phyloP scores from a whole-genome alignment of 2,797 vertebrate species.

The Taeniopygia guttata region DNA sequence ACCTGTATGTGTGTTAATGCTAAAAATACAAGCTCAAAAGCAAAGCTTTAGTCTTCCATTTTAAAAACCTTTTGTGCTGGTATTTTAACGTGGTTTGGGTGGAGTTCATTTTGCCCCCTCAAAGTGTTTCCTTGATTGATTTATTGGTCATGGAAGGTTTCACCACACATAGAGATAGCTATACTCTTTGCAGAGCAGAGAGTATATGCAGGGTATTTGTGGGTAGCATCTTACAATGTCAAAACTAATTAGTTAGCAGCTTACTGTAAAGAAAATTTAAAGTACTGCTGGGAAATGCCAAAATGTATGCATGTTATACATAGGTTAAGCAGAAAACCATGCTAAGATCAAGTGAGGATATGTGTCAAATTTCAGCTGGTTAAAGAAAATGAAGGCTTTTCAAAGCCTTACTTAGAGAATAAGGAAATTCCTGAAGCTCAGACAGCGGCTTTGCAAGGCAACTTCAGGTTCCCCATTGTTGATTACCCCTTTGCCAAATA shows the following conservation, averaged over 20 bases:
- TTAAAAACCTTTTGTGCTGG: not conserved
- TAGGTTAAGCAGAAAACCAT: constrained; percentile 1
- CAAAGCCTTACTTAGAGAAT: not conserved
- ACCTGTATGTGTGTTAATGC: not conserved
- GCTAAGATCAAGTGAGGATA: not conserved
- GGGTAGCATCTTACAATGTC: not conserved
- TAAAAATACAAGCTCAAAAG: not conserved
- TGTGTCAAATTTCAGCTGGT: not conserved
- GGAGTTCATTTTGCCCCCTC: not conserved
- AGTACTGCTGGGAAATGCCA: not conserved
- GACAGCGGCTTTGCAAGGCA: not conserved
- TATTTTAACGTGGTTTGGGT: not conserved
- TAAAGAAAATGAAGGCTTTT: constrained; percentile 3
- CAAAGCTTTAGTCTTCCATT: not conserved
- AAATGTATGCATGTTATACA: not conserved
- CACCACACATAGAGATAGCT: not conserved
- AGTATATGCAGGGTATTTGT: not conserved
- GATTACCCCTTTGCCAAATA: constrained; percentile 39
- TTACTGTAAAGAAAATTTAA: not conserved
- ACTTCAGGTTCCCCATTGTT: not conserved
- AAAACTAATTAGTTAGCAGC: not conserved
- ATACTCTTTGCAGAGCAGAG: not conserved
- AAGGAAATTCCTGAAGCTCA: not conserved
- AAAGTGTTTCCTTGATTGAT: not conserved
- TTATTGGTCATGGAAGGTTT: not conserved